Evolutionary conservation across 2,113 vertebrate genomes (phyloP), one percentile per base, ranked within the genome.

Genomic region (Megaceryle torquata): DNA sequence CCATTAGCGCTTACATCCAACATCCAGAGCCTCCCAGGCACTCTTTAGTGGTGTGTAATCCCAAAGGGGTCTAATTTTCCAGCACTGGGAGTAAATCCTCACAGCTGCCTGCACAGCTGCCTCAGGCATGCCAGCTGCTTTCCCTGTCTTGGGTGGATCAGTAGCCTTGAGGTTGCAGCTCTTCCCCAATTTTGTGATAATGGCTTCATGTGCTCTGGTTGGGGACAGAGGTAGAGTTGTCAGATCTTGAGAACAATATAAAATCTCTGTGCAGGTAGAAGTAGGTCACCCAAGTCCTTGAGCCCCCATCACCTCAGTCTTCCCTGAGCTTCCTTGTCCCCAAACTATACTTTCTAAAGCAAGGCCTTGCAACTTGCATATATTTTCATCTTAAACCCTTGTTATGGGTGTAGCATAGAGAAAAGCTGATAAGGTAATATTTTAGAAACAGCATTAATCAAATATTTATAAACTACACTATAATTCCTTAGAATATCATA

Each of bases 391-490:
- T 81, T 59, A 80, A 94, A 53, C 22, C 33, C 76, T 67, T 63
- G 10, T 10, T 70, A 46, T 33, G 5, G 6, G 8, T 19, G 5
- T 54, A 88, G 44, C 31, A 29, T 10, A 59, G 67, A 63, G 71
- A 86, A 93, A 79, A 94, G 15, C 33, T 70, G 71, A 54, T 61
- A 78, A 91, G 22, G 68, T 74, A 89, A 77, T 88, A 63, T 70
- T 93, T 94, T 63, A 86, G 56, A 76, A 79, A n/a, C 25, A 0
- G 1, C 29, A 64, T 83, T 86, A 89, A 83, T 94, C 15, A 91
- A 93, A 88, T 89, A 93, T 94, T 95, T 88, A 93, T 91, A 67
- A 93, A 43, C 22, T 54, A 85, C 75, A 77, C 35, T 70, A 59
- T 60, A 93, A 89, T 93, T 91, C 46, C 54, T 82, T 72, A 46